phyloP scores from a whole-genome alignment of 2,888 invertebrate species.

The Tetropium fuscum region DNA sequence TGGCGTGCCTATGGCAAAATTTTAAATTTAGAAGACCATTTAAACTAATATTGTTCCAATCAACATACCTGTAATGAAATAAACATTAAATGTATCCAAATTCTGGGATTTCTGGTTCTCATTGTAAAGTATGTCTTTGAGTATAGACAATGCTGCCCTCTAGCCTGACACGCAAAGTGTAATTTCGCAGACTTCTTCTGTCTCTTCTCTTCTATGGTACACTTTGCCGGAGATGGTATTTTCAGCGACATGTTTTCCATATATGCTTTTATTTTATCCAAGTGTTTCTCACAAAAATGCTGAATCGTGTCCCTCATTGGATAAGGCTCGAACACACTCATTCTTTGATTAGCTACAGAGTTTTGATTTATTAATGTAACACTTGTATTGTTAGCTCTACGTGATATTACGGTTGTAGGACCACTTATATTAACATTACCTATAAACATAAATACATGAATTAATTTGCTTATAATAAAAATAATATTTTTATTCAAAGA shows the following conservation, averaged over 20 bases:
- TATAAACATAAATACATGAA: slow-evolving; percentile 31
- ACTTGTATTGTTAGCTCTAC: slow-evolving; percentile 78
- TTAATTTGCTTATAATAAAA: no score
- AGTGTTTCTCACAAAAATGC: slow-evolving; percentile 95
- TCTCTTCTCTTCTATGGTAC: slow-evolving; percentile 91
- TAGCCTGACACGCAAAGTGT: slow-evolving; percentile 90
- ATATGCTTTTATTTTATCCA: slow-evolving; percentile 90
- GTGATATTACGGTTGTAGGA: slow-evolving; percentile 73
- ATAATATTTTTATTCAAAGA: no score
- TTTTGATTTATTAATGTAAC: slow-evolving; percentile 75
- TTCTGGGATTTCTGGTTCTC: slow-evolving; percentile 84
- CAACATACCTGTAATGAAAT: slow-evolving; percentile 84
- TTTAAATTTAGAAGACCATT: no score
- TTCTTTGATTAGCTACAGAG: slow-evolving; percentile 68
- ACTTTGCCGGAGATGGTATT: slow-evolving; percentile 92
- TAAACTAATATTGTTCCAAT: no score
- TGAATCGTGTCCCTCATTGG: slow-evolving; percentile 94
- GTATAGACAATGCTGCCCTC: slow-evolving; percentile 89
- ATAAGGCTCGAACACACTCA: slow-evolving; percentile 90
- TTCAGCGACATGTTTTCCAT: slow-evolving; percentile 88
- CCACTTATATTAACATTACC: slow-evolving; percentile 70
- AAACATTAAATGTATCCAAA: slow-evolving; percentile 98
- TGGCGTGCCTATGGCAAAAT: slow-evolving; percentile 76
- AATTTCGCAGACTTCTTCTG: slow-evolving; percentile 89
- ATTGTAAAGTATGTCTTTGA: slow-evolving; percentile 82